Base-by-base conservation (phyloP, 2,888 invertebrate species). In the Torymus tubicola region DNA sequence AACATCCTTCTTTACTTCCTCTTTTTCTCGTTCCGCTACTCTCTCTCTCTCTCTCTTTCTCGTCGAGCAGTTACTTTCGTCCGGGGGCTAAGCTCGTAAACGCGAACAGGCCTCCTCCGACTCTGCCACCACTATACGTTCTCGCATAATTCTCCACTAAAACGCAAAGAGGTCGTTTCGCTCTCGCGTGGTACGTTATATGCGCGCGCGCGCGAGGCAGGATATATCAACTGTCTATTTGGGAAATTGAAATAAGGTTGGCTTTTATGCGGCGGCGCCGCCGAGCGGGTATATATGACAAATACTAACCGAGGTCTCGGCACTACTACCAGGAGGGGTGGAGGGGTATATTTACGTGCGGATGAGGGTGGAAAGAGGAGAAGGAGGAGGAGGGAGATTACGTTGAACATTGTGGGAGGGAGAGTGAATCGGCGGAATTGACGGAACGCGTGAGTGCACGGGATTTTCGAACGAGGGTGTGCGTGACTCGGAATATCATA, bases 101-200 rank as follows among this genome's bases (percentile, higher is more conserved):
- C 86, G 31, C 31, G 89, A 85, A 87, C 86, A 85, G 84, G 86
- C 61, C 11, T 13, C 24, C 85, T 85, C 87, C 85, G n/a, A n/a
- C n/a, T n/a, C n/a, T n/a, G 31, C 31, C 31, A 4, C 31, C 87
- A 86, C 31, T n/a, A n/a, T n/a, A n/a, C n/a, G n/a, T n/a, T 60
- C 63, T 72, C 87, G 86, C 87, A 87, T 88, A 88, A 89, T 89
- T 88, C 86, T 86, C 87, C 83, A 87, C 87, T 89, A 88, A 89
- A 89, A 87, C 86, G 87, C 86, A 83, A 88, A 87, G 87, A 86
- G 86, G 85, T 88, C 88, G 86, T 87, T 86, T 86, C 84, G 85
- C 31, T 31, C 31, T 31, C 31, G 3, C 31, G n/a, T n/a, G n/a
- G n/a, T n/a, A n/a, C n/a, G n/a, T n/a, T 31, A 31, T 31, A 31